phyloP scores from a whole-genome alignment of 2,888 invertebrate genomes.

The Drosophila koepferae region DNA sequence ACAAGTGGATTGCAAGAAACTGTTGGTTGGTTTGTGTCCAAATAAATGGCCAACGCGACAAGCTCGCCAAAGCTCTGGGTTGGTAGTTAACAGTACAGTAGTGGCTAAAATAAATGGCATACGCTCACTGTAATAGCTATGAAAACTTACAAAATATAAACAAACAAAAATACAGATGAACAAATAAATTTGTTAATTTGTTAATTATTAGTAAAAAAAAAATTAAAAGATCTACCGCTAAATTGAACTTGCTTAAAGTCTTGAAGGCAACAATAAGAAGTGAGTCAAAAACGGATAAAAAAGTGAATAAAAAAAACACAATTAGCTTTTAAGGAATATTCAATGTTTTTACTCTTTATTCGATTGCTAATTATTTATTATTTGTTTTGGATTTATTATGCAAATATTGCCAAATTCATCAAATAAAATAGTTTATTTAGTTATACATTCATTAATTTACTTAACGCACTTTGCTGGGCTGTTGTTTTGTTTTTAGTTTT shows the following conservation, averaged over 20 bases:
- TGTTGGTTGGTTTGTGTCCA: not conserved
- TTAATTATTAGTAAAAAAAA: no score
- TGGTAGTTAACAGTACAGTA: not conserved
- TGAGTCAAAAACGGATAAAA: no score
- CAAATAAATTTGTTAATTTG: not conserved
- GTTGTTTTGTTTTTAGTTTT: not conserved
- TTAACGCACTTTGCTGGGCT: slow-evolving; percentile 60
- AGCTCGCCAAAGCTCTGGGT: not conserved
- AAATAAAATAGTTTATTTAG: slow-evolving; percentile 45
- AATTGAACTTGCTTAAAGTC: not conserved
- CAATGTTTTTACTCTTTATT: slow-evolving; percentile 56
- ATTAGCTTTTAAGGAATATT: slow-evolving; percentile 25
- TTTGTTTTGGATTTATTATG: slow-evolving; percentile 56
- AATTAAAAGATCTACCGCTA: not conserved
- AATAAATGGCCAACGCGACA: not conserved
- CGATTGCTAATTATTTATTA: slow-evolving; percentile 52
- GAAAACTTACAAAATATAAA: not conserved
- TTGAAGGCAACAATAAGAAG: not conserved
- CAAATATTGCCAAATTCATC: slow-evolving; percentile 71
- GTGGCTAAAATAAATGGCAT: not conserved
- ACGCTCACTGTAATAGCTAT: not conserved
- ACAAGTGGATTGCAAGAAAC: not conserved
- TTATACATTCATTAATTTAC: slow-evolving; percentile 35
- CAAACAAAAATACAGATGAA: no score
- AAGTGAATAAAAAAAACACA: not conserved